phyloP scores from a whole-genome alignment of 1,140 invertebrate genomes.

The Heliconius eleuchia region DNA sequence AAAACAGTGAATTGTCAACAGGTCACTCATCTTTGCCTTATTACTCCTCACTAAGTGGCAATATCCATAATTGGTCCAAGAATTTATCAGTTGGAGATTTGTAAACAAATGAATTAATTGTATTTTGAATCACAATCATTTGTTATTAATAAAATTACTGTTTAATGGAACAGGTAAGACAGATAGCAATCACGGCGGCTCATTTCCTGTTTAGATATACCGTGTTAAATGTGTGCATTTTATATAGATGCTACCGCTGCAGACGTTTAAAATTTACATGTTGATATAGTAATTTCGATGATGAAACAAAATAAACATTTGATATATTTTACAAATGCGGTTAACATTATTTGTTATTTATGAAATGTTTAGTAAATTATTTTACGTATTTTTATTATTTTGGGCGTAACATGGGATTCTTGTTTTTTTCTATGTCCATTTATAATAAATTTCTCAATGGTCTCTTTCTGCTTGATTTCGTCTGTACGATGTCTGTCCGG shows the following conservation, averaged over 20 bases:
- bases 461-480: too few species aligned
- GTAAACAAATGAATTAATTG: not conserved
- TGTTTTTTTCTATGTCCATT: too few species aligned
- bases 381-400: too few species aligned
- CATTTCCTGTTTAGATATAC: slow-evolving; percentile 24
- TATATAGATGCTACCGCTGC: not conserved
- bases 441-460: too few species aligned
- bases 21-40: too few species aligned
- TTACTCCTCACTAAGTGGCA: too few species aligned
- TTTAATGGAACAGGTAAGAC: slow-evolving; percentile 26
- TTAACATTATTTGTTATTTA: not conserved
- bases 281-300: not conserved
- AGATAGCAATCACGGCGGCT: not conserved
- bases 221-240: not conserved
- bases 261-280: slow-evolving; percentile 1
- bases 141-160: slow-evolving; percentile 17
- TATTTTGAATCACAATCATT: slow-evolving; percentile 24
- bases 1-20: too few species aligned
- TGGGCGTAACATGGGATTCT: too few species aligned
- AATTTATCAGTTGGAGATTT: not conserved
- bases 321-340: not conserved
- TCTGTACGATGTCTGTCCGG: too few species aligned
- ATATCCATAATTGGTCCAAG: too few species aligned
- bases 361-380: too few species aligned
- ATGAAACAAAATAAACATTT: not conserved